Percentiles rank a stretch among this genome's conserved stretches.
These are phyloP conservation scores for Euura saliciscinereae DNA, from an alignment of 1,140 invertebrate species.

Conservation along the genomic window DNA sequence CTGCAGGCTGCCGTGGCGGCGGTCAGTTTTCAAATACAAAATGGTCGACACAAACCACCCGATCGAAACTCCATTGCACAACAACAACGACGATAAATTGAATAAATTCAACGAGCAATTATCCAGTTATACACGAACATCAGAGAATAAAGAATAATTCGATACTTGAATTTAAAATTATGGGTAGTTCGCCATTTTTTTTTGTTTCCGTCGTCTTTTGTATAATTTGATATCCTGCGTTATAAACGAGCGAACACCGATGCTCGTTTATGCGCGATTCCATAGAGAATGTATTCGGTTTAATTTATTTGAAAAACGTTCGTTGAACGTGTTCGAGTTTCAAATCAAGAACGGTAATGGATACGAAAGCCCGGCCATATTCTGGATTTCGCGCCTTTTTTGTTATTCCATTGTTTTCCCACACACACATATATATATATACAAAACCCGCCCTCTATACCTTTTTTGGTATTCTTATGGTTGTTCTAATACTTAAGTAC, in stretches of 20 bases:
- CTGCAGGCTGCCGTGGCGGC: background rate
- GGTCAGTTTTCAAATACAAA: background rate
- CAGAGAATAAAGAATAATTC: background rate
- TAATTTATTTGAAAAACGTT: conserved; percentile 49
- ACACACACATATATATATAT: background rate
- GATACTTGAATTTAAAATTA: no score
- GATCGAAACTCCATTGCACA: background rate
- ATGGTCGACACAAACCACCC: background rate
- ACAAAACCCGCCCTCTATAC: background rate
- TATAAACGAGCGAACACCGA: background rate
- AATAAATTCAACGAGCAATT: background rate
- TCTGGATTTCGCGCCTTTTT: conserved; percentile 53
- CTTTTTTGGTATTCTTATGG: background rate
- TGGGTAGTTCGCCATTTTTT: no score
- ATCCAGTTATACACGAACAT: background rate
- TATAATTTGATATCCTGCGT: no score
- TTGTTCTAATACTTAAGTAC: no score
- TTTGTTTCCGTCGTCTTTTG: no score
- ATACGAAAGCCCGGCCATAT: conserved; percentile 28
- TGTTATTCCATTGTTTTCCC: conserved; percentile 39
- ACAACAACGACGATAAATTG: background rate
- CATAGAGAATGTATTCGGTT: conserved; percentile 29
- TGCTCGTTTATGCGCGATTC: conserved; percentile 6
- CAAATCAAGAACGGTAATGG: conserved; percentile 29
- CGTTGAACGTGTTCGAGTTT: conserved; percentile 38